Conservation (phyloP, 2,888 invertebrate species). For the Drosophila diplacantha region DNA sequence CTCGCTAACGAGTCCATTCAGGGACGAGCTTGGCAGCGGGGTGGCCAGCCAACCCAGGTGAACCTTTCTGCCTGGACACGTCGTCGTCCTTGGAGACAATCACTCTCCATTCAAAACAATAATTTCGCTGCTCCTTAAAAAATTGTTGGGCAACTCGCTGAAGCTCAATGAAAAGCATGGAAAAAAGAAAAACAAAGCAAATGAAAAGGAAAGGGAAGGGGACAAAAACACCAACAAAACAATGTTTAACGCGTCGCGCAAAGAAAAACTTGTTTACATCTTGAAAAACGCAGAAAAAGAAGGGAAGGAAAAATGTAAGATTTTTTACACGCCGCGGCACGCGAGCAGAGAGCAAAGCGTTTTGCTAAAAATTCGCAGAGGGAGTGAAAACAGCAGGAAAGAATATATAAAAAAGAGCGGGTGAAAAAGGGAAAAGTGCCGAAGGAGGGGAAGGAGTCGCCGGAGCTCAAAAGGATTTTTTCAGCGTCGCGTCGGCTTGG, state of each 20-base stretch:
- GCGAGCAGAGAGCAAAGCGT: constrained; percentile 46
- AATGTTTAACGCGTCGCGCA: constrained; percentile 53
- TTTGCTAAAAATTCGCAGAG: constrained; percentile 39
- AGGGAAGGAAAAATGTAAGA: constrained; percentile 36
- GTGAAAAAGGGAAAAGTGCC: constrained; percentile 30
- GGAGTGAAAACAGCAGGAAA: constrained; percentile 32
- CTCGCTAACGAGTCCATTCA: constrained; percentile 47
- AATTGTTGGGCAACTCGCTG: constrained; percentile 36
- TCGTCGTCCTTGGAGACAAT: constrained; percentile 75
- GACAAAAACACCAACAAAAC: constrained; percentile 30
- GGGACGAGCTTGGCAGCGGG: not conserved
- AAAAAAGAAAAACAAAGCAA: constrained; percentile 40
- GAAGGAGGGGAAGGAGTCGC: constrained; percentile 30
- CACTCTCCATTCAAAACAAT: constrained; percentile 74
- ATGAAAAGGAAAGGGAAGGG: constrained; percentile 9
- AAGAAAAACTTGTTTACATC: constrained; percentile 74
- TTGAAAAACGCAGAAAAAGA: constrained; percentile 55
- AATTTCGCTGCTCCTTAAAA: constrained; percentile 58
- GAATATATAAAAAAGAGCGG: constrained; percentile 28
- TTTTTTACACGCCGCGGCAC: constrained; percentile 47
- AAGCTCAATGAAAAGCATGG: constrained; percentile 54
- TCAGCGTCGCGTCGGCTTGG: constrained; percentile 54
- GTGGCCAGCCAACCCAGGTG: constrained; percentile 5
- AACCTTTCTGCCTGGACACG: constrained; percentile 50
- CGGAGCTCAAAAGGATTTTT: constrained; percentile 60